phyloP scores from a whole-genome alignment of 2,113 vertebrate genomes.

The Megalops atlanticus region DNA sequence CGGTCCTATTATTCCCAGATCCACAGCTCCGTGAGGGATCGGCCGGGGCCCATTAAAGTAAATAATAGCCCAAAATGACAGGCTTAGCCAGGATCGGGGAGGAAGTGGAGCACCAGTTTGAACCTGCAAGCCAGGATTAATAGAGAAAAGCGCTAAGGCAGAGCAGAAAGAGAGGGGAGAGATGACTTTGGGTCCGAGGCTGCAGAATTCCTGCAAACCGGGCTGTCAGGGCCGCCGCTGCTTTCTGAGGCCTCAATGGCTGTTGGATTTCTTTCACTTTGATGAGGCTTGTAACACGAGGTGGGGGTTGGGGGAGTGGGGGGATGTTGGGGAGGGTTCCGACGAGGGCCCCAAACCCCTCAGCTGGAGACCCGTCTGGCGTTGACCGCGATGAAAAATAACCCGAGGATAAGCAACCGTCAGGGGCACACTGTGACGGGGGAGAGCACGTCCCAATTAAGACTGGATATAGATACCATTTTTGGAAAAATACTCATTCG shows the following conservation, averaged over 20 bases:
- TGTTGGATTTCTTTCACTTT: conserved; percentile 93
- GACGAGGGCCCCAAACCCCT: conserved; percentile 78
- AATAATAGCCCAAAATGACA: conserved; percentile 99
- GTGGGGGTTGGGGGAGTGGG: not conserved
- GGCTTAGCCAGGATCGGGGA: conserved; percentile 97
- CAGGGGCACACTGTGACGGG: conserved; percentile 64
- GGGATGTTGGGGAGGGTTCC: conserved; percentile 58
- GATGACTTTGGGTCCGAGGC: conserved; percentile 90
- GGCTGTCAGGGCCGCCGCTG: conserved; percentile 93
- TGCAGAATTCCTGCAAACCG: conserved; percentile 95
- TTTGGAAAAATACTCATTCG: not conserved
- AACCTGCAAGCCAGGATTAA: conserved; percentile 98
- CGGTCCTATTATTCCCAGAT: conserved; percentile 98
- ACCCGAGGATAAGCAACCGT: conserved; percentile 57
- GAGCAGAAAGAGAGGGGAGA: conserved; percentile 64
- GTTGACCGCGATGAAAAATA: conserved; percentile 81
- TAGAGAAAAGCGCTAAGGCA: conserved; percentile 96
- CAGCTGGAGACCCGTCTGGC: conserved; percentile 84
- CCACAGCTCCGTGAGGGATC: conserved; percentile 98
- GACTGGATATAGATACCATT: conserved; percentile 23
- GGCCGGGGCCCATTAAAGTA: conserved; percentile 99
- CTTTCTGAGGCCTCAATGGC: conserved; percentile 93
- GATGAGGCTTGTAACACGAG: conserved; percentile 82
- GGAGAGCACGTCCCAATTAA: conserved; percentile 50
- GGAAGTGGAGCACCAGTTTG: conserved; percentile 99